Conservation (phyloP, 2,888 invertebrate genomes). For the Cactoblastis cactorum region DNA sequence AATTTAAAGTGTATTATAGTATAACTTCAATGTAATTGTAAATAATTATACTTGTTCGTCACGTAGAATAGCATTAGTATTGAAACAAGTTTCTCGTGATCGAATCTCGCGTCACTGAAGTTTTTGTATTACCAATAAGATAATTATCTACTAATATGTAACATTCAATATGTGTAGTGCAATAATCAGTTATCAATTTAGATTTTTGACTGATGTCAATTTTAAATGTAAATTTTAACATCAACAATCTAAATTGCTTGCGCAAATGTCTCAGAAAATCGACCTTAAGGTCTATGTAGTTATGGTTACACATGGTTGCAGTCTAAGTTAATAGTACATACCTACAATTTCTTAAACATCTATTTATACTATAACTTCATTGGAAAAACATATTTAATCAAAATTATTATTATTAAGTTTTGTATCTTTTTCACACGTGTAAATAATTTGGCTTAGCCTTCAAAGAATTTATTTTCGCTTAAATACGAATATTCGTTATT, state of each 20-base stretch:
- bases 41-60: conserved; percentile 31
- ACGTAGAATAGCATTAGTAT: conserved; percentile 22
- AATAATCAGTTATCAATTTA: not conserved
- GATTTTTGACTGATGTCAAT: not conserved
- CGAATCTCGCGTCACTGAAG: not conserved
- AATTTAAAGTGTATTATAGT: conserved; percentile 34
- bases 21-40: conserved; percentile 41
- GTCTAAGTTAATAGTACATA: not conserved
- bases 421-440: conserved; percentile 13
- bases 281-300: too few species aligned
- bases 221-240: too few species aligned
- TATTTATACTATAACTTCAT: conserved; percentile 1
- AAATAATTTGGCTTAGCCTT: conserved; percentile 39
- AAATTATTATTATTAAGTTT: conserved; percentile 24
- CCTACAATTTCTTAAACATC: not conserved
- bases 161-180: not conserved
- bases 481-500: conserved; percentile 50
- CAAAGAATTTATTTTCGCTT: conserved; percentile 26
- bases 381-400: conserved; percentile 19
- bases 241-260: too few species aligned
- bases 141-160: not conserved
- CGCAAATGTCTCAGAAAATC: too few species aligned
- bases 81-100: conserved; percentile 19
- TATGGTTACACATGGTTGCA: too few species aligned
- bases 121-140: conserved; percentile 13